A percentile compares a stretch with the other conserved stretches of the same genome.
Evolutionary conservation across 2,113 vertebrate species (phyloP).

Genomic region (Ciconia boyciana): DNA sequence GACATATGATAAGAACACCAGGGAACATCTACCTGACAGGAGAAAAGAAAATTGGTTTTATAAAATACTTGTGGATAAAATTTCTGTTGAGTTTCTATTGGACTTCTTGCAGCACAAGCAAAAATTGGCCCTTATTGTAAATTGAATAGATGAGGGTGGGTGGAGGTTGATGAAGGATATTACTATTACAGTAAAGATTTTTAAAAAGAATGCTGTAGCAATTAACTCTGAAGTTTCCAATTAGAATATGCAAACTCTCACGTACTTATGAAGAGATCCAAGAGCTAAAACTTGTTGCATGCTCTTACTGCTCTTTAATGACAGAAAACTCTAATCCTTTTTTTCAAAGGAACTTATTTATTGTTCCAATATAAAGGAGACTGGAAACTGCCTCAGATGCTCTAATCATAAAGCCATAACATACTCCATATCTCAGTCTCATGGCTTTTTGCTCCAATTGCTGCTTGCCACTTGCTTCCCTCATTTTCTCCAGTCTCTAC

Average conservation of each 20-base stretch:
- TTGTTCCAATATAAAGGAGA: not conserved
- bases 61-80: not conserved
- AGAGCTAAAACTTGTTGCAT: not conserved
- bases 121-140: not conserved
- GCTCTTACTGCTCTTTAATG: not conserved
- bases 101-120: not conserved
- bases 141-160: not conserved
- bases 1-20: not conserved
- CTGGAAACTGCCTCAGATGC: not conserved
- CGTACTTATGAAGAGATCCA: not conserved
- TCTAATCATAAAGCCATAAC: not conserved
- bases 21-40: not conserved
- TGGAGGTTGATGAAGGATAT: not conserved
- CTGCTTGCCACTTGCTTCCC: not conserved
- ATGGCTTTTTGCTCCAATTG: not conserved
- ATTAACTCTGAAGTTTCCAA: not conserved
- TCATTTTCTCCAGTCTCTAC: not conserved
- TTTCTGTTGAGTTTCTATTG: not conserved
- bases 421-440: not conserved
- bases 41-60: not conserved
- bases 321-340: not conserved
- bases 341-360: not conserved
- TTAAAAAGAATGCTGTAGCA: not conserved
- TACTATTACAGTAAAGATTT: not conserved
- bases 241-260: not conserved